Evolutionary conservation across 2,113 vertebrate species (phyloP).

Genomic region (Mirza zaza): DNA sequence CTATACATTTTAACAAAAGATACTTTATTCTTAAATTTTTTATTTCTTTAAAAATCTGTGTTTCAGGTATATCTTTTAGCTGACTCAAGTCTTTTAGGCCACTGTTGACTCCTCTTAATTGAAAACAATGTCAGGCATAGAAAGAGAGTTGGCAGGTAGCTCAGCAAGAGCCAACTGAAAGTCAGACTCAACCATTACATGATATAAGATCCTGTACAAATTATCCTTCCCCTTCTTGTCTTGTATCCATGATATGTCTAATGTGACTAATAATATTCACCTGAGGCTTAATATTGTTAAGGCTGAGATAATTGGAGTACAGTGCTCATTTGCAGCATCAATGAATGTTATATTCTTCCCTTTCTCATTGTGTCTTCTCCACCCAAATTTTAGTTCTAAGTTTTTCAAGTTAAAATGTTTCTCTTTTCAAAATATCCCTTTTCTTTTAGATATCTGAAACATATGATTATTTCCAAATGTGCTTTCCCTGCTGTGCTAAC

Average conservation of each 20-base stretch:
- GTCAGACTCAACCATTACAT: background rate
- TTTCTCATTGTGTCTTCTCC: background rate
- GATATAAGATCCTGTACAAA: background rate
- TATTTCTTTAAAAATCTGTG: background rate
- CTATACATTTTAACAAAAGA: background rate
- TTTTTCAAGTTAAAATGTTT: slow-evolving; percentile 61
- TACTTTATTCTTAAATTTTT: background rate
- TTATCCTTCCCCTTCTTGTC: background rate
- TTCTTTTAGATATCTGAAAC: slow-evolving; percentile 55
- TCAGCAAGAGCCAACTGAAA: background rate
- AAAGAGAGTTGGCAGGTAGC: background rate
- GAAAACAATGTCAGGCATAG: background rate
- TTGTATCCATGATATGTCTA: background rate
- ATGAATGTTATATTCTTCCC: background rate
- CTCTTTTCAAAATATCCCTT: slow-evolving; percentile 58
- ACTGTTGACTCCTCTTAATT: background rate
- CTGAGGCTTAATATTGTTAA: background rate
- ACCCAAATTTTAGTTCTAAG: background rate
- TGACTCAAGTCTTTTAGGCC: background rate
- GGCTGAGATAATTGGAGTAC: background rate
- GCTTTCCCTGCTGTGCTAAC: slow-evolving; percentile 62
- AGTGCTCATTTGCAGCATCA: background rate
- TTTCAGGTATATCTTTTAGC: background rate
- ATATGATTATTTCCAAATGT: slow-evolving; percentile 62
- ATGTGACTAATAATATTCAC: background rate